A percentile compares a stretch with the other conserved stretches of the same genome.
These are phyloP conservation scores for Gari tellinella DNA, from an alignment of 2,888 invertebrate genomes.

Conservation along the genomic window DNA sequence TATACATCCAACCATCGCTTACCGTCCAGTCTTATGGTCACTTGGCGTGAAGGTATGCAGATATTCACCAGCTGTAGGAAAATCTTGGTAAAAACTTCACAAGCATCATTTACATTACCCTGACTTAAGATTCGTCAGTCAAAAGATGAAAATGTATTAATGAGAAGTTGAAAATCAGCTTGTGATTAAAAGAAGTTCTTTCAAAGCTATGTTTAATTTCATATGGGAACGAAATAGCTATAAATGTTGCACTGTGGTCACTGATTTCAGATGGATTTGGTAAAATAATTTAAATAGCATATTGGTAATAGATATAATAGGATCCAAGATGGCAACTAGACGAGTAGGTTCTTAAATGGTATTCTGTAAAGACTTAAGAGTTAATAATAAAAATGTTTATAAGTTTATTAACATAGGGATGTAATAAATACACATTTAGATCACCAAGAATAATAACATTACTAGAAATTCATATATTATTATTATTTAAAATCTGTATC, in stretches of 20 bases:
- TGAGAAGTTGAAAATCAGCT: not conserved
- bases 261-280: not conserved
- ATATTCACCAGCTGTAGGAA: not conserved
- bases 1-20: not conserved
- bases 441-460: not conserved
- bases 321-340: not conserved
- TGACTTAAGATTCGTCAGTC: not conserved
- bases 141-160: not conserved
- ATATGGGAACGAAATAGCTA: not conserved
- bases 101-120: too few relatives aligned
- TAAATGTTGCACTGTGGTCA: not conserved
- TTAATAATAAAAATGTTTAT: not conserved
- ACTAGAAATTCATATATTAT: not conserved
- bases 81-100: too few relatives aligned
- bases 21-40: not conserved
- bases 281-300: not conserved
- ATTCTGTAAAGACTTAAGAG: not conserved
- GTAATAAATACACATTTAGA: too few relatives aligned
- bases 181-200: not conserved
- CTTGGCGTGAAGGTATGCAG: not conserved
- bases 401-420: not conserved
- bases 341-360: not conserved
- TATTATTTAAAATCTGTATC: not conserved
- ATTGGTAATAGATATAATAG: not conserved
- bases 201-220: not conserved